Base-by-base conservation (phyloP, 1,140 invertebrate species). In the Aphelenchoides fujianensis region DNA sequence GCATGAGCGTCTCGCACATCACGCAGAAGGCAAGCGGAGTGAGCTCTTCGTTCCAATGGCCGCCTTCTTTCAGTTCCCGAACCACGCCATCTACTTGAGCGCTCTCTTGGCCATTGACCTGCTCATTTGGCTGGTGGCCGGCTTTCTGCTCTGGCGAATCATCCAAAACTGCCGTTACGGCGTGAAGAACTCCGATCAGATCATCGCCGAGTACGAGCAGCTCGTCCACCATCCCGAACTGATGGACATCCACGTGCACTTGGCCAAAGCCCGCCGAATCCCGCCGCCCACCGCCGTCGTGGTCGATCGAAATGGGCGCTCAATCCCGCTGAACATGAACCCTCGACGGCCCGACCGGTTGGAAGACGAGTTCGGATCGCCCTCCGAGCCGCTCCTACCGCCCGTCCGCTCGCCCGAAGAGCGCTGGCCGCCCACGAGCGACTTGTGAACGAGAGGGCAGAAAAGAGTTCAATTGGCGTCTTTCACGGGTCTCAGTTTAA, bases 31-130 rank as follows among this genome's bases (percentile, higher is more conserved):
- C 36, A n/a, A n/a, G 59, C 36, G 31, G 2, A 61, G n/a, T 61
- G 19, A 59, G 41, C 9, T 19, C 7, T 9, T 23, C 7, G 9
- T 27, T 7, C 19, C 19, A 59, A 1, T n/a, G n/a, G 16, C 36
- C 1, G n/a, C 28, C 28, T 61, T n/a, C n/a, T 61, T 69, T 69
- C 68, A 69, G 68, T 70, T 70, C 32, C 69, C 69, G 16, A 35
- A 34, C 3, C 68, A 48, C 16, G 19, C 69, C 1, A n/a, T 36
- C 2, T 70, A 70, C 19, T 23, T 70, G 9, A 63, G n/a, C 0
- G 37, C 37, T 37, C 36, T 70, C 12, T 30, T 70, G 5, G 23
- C 32, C 28, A 12, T 70, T 5, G 69, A 70, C 32, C 27, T 55
- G 5, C 19, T 70, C 7, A 70, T 70, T 52, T 70, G 69, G 69